Base-by-base conservation (phyloP, 2,797 vertebrate genomes). In the Arctocebus calabarensis region DNA sequence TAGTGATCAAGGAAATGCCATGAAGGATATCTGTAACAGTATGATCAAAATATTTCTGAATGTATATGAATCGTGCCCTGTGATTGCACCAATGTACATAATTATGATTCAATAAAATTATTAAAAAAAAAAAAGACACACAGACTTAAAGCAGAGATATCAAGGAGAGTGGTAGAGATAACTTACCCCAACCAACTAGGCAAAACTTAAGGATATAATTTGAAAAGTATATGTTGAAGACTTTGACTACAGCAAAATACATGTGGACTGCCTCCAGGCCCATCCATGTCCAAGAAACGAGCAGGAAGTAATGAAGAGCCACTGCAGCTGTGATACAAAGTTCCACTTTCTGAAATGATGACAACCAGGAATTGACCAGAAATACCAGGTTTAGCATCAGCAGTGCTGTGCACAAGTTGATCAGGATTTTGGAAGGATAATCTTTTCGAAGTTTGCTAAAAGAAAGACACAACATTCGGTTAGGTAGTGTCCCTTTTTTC, bases 271-370 rank as follows among this genome's bases (percentile, higher is more conserved):
- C 99, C 96, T 99, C 99, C 91, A 99, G 97, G 59, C 98, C 99
- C 99, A 99, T 99, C 99, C 99, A 99, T 0, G 98, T 98, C 97
- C 99, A 99, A 57, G 99, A 98, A 2, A 99, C 98, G n/a, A 99
- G 97, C 84, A 99, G 97, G 96, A 99, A 99, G 97, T 99, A 99
- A 94, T 99, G 99, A 23, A 99, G 98, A 0, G 94, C 10, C 6
- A 97, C 97, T 0, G 99, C 99, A 5, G 98, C 97, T 0, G 97
- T 43, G 32, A 99, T 98, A 91, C 99, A 99, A 59, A 99, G 97
- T 16, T 97, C 96, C 0, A 95, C 95, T 95, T 87, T 98, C 92
- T 98, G 96, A 95, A 99, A 99, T 0, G 98, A 99, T 0, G 99
- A 97, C 52, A 99, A 96, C 99, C 99, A 99, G 48, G 99, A 98